Evolutionary conservation across 2,797 vertebrate genomes (phyloP), one percentile per base, ranked within the genome.

Genomic region (Anas bernieri): DNA sequence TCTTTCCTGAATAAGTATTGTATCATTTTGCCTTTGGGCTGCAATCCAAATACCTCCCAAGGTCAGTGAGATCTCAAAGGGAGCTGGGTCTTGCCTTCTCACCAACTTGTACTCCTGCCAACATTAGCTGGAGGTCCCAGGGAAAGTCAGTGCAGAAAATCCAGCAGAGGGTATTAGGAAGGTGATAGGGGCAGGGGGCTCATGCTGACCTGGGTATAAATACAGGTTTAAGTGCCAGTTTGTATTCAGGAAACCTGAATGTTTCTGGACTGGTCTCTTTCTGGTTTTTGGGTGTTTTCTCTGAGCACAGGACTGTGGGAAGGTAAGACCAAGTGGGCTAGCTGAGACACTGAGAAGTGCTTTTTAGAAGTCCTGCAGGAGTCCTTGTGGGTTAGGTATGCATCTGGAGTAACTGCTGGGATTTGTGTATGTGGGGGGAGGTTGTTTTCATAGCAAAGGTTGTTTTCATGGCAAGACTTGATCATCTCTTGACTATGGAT

Each of bases 11-110:
- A 78, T 69, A 72, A 88, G 90, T 86, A 77, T 90, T 93, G 72
- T 92, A 94, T 86, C 75, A 77, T 92, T 95, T 94, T 93, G 90
- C 83, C 68, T 95, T 93, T 88, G 89, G 95, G 96, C 93, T 86
- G 73, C 56, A 50, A 70, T 92, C 88, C 95, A 96, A 83, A 33
- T 94, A 88, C 86, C 88, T 93, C 68, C 90, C 94, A 96, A 97
- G 96, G 95, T 96, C 96, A 95, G 46, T 7, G 64, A 88, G 90
- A 88, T 86, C 93, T 85, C 96, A 91, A 73, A 93, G 79, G 63
- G 93, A 94, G 82, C 69, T 81, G 62, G 79, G 54, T 83, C 59
- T 92, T 86, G 90, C 93, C 85, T 96, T 93, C 93, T 93, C 83
- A 93, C 87, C 85, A 91, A 13, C 70, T 94, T 96, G 94, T 93